Percentiles rank a stretch among this genome's conserved stretches.
Evolutionary conservation across 1,140 invertebrate genomes (phyloP).

Genomic region (Stegodyphus mimosarum): DNA sequence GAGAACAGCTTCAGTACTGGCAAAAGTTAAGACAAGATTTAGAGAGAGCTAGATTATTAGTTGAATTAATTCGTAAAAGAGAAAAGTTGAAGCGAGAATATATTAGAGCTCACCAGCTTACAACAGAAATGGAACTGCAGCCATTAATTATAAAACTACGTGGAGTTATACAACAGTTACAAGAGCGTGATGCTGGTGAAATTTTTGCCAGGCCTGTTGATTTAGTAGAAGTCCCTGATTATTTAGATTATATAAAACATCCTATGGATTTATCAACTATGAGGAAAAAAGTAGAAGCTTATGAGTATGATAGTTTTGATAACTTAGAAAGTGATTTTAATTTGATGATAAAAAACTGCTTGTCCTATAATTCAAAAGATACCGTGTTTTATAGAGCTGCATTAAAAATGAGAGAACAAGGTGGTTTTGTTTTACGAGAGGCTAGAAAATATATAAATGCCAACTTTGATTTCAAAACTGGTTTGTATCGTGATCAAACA

Average conservation of each 20-base stretch:
- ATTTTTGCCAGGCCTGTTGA: slow-evolving; percentile 95
- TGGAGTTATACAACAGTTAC: slow-evolving; percentile 78
- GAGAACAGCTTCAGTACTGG: slow-evolving; percentile 93
- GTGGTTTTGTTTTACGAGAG: slow-evolving; percentile 63
- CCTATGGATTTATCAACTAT: slow-evolving; percentile 98
- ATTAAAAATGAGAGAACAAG: slow-evolving; percentile 86
- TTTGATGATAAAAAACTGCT: slow-evolving; percentile 94
- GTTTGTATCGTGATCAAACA: slow-evolving; percentile 19
- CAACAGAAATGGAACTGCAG: slow-evolving; percentile 78
- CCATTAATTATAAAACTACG: slow-evolving; percentile 83
- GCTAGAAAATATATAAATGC: slow-evolving; percentile 28
- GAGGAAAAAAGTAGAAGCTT: slow-evolving; percentile 80
- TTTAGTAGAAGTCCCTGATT: slow-evolving; percentile 89
- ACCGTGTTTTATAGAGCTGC: slow-evolving; percentile 85
- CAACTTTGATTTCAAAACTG: slow-evolving; percentile 57
- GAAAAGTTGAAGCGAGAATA: slow-evolving; percentile 87
- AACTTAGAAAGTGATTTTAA: slow-evolving; percentile 90
- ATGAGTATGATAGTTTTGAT: slow-evolving; percentile 81
- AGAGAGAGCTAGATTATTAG: slow-evolving; percentile 90
- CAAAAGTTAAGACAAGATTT: slow-evolving; percentile 93
- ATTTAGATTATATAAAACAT: slow-evolving; percentile 88
- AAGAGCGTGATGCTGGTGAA: slow-evolving; percentile 83
- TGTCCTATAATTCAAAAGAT: slow-evolving; percentile 94
- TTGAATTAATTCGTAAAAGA: slow-evolving; percentile 93
- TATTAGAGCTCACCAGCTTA: slow-evolving; percentile 80